Evolutionary conservation across 2,113 vertebrate genomes (phyloP), one percentile per base, ranked within the genome.

Genomic region (Urocynchramus pylzowi): DNA sequence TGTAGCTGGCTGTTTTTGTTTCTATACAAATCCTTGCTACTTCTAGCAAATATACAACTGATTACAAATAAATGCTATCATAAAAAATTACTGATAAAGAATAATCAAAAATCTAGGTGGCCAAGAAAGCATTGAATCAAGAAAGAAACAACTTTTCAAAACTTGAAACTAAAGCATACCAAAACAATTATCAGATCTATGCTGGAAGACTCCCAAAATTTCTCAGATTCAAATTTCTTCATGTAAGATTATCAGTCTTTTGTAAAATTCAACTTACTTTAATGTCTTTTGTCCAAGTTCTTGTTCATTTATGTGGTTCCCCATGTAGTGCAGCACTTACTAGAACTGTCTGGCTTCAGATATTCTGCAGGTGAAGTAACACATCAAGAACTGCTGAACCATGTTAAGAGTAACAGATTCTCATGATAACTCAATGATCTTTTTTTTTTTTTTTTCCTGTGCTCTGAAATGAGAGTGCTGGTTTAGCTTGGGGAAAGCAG

Each of bases 271-370:
- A 31, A 5, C 9, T 44, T 61, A 10, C 3, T 53, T 75, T 21
- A 33, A 35, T 50, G 33, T 9, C 9, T 64, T 71, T 71, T 57
- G n/a, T 22, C 23, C 27, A 79, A 79, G 31, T 45, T 64, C 8
- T 57, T 10, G 3, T 53, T 57, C 3, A 19, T 83, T 59, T 68
- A 23, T 65, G 24, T 67, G 53, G 16, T 42, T 82, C 0, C 0
- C 4, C 14, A 14, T 39, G 21, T 17, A 65, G 21, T 47, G 12
- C 89, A 74, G 8, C 28, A 37, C 10, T 42, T 67, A 30, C 4
- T 85, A 20, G 42, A 61, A 35, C 12, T 53, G n/a, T 49, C 26
- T 49, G 39, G 9, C 39, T 84, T 81, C 28, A 74, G 3, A 37
- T 77, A 10, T 33, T 69, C 27, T 81, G 7, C 28, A 1, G 4